phyloP scores from a whole-genome alignment of 2,797 vertebrate species.

The Vipera latastei region DNA sequence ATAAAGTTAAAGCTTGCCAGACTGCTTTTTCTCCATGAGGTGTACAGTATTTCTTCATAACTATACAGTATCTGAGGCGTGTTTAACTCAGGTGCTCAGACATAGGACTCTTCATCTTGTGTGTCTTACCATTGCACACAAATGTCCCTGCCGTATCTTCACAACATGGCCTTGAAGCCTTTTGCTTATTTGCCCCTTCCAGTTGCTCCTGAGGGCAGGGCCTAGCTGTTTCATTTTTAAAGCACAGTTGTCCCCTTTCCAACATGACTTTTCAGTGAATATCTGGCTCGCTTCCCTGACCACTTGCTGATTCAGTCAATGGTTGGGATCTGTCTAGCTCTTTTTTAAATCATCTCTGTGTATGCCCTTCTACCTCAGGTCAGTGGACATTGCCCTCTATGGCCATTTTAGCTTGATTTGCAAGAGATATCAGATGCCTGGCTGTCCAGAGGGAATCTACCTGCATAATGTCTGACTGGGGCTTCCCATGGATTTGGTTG shows the following conservation, averaged over 20 bases:
- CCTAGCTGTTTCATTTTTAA: neutral
- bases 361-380: neutral
- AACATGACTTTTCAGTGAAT: neutral
- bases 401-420: neutral
- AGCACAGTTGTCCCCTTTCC: neutral
- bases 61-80: neutral
- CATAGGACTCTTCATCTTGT: neutral
- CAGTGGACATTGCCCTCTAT: neutral
- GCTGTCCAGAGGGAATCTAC: neutral
- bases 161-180: neutral
- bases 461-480: neutral
- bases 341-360: neutral
- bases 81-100: neutral
- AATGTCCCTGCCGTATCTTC: neutral
- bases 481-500: neutral
- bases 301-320: neutral
- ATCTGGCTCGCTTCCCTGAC: neutral
- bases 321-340: neutral
- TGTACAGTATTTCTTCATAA: neutral
- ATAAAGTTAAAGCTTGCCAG: neutral
- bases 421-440: neutral
- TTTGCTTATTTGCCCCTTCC: neutral
- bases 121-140: neutral
- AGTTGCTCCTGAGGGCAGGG: neutral
- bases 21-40: neutral